phyloP scores from a whole-genome alignment of 2,888 invertebrate genomes.

The Pterostichus niger region DNA sequence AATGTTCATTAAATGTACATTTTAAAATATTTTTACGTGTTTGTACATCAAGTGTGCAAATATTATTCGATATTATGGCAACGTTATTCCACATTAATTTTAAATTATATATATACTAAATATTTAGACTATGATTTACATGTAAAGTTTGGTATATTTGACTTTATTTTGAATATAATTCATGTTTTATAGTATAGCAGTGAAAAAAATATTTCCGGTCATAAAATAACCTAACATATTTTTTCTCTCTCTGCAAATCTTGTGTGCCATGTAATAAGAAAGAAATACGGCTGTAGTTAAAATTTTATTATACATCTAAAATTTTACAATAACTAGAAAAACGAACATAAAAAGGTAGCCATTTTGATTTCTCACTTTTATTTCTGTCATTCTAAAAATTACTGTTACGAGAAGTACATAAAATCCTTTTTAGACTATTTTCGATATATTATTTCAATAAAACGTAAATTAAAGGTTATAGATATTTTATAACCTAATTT shows the following conservation, averaged over 20 bases:
- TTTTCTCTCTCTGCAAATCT: constrained; percentile 40
- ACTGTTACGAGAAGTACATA: constrained; percentile 34
- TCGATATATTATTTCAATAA: not conserved
- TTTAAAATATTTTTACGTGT: no score
- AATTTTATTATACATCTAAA: constrained; percentile 47
- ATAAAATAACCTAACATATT: constrained; percentile 44
- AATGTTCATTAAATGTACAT: no score
- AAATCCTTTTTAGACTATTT: constrained; percentile 12
- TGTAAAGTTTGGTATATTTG: not conserved
- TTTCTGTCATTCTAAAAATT: constrained; percentile 31
- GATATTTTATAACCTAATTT: constrained; percentile 29
- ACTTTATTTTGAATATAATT: not conserved
- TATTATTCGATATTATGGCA: no score
- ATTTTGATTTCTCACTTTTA: constrained; percentile 48
- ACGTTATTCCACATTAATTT: no score
- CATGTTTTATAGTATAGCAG: constrained; percentile 29
- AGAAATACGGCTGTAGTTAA: constrained; percentile 44
- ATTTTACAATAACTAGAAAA: constrained; percentile 50
- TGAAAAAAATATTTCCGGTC: constrained; percentile 48
- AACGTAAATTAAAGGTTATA: constrained; percentile 3
- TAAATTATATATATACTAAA: no score
- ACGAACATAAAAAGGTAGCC: constrained; percentile 24
- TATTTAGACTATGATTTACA: not conserved
- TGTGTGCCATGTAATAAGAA: constrained; percentile 43
- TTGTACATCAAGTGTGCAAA: no score